Conservation (phyloP, 2,113 vertebrate species). For the Physeter macrocephalus region DNA sequence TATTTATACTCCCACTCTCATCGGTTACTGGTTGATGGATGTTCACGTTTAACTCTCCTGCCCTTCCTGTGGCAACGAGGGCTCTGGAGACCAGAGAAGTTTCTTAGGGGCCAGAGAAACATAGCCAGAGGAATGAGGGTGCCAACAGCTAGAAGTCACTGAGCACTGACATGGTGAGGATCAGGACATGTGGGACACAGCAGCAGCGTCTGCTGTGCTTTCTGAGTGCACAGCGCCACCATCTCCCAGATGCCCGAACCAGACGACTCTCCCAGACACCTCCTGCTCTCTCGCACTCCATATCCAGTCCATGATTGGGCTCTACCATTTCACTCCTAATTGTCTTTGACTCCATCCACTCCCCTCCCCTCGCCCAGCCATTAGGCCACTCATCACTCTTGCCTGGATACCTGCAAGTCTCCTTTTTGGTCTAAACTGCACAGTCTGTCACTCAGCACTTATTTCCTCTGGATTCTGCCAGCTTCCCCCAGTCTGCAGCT, state of each 20-base stretch:
- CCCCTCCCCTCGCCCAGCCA: neutral
- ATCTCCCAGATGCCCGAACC: neutral
- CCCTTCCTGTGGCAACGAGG: neutral
- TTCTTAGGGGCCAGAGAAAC: neutral
- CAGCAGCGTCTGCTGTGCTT: neutral
- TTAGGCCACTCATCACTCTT: neutral
- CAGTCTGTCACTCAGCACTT: neutral
- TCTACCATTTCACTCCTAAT: neutral
- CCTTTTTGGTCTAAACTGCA: neutral
- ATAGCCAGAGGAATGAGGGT: neutral
- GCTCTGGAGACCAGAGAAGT: neutral
- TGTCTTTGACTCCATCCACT: neutral
- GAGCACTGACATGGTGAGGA: neutral
- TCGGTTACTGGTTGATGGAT: neutral
- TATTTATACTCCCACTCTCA: neutral
- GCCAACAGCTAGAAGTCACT: neutral
- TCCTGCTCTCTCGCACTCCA: neutral
- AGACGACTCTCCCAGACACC: neutral
- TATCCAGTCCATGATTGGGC: neutral
- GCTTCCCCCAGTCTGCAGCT: neutral
- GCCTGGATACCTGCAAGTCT: neutral
- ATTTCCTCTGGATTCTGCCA: neutral
- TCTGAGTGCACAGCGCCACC: neutral
- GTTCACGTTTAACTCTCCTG: neutral
- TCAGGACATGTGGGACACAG: fast-evolving